Evolutionary conservation across 2,797 vertebrate genomes (phyloP), one percentile per base, ranked within the genome.

Genomic region (Petrocephalus sullivani): DNA sequence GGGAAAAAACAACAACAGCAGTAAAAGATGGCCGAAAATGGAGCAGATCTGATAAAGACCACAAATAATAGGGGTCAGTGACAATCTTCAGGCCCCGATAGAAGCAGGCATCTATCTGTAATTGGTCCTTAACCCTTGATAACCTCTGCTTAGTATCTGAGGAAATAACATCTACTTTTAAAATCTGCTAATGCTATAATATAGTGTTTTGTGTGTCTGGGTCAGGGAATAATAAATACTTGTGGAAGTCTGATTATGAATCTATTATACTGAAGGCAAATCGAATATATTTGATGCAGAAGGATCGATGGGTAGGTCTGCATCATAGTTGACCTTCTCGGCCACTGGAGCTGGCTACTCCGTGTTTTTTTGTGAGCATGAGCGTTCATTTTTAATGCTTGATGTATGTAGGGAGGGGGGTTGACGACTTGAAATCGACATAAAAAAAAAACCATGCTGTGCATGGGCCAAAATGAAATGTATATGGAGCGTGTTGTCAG

Each of bases 21-120:
- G 49, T 41, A 83, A 46, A 53, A 83, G 41, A 67, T 67, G 61
- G 61, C 23, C 10, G 4, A 67, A 67, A 67, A 89, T 56, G 90
- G 82, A 89, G 90, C 12, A 0, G 78, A 87, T 89, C 61, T 90
- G 86, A 90, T 91, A 90, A 49, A 86, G 90, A 4, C n/a, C 37
- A 91, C 92, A 91, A 58, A 85, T 85, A 85, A 85, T 37, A n/a
- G 53, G 23, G n/a, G 54, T 33, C 19, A 58, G 14, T 85, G 53
- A 23, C 84, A 58, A 2, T 10, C 4, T 58, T 85, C 23, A 37
- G 53, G 53, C 12, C 14, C 23, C 51, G 16, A 78, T 37, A 12
- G 10, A 4, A 37, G 9, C 33, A 37, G 60, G 71, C 71, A 78
- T 14, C 12, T 46, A 46, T 46, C 41, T 37, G 53, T 57, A 85